A percentile compares a stretch with the other conserved stretches of the same genome.
Conservation (phyloP, 2,888 invertebrate species). For the Eledona agricola region DNA sequence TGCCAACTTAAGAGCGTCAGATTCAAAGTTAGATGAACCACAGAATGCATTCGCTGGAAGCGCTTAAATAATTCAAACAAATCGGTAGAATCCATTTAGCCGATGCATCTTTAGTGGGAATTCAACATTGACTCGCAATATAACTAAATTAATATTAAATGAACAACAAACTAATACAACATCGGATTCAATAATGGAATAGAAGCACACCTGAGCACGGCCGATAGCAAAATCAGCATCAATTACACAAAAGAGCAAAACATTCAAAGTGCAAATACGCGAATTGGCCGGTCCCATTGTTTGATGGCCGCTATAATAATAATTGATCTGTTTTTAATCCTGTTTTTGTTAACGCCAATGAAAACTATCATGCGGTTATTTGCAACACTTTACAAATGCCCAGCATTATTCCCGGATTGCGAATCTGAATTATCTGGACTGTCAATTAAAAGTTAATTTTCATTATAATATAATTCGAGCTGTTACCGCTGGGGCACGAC, state of each 20-base stretch:
- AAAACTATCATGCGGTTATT: constrained; percentile 41
- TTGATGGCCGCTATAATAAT: constrained; percentile 44
- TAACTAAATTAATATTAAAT: constrained; percentile 51
- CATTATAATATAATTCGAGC: constrained; percentile 56
- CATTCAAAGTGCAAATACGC: constrained; percentile 38
- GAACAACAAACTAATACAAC: constrained; percentile 42
- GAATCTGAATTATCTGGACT: constrained; percentile 48
- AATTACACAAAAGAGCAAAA: constrained; percentile 45
- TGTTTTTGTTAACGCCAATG: constrained; percentile 40
- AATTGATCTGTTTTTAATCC: constrained; percentile 43
- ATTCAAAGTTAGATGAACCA: no score
- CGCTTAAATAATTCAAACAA: constrained; percentile 39
- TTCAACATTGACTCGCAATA: constrained; percentile 42
- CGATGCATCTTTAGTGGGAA: constrained; percentile 39
- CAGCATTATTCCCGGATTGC: constrained; percentile 47
- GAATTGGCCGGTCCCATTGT: constrained; percentile 44
- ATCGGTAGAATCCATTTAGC: constrained; percentile 43
- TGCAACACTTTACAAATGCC: constrained; percentile 45
- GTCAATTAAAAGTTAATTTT: constrained; percentile 59
- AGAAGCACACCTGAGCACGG: constrained; percentile 47
- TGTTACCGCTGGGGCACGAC: constrained; percentile 48
- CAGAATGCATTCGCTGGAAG: neutral
- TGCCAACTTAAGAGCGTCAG: no score
- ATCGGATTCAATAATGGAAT: constrained; percentile 44
- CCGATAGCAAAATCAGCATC: constrained; percentile 45